Conservation (phyloP, 2,113 vertebrate genomes). For the Stegastes partitus region DNA sequence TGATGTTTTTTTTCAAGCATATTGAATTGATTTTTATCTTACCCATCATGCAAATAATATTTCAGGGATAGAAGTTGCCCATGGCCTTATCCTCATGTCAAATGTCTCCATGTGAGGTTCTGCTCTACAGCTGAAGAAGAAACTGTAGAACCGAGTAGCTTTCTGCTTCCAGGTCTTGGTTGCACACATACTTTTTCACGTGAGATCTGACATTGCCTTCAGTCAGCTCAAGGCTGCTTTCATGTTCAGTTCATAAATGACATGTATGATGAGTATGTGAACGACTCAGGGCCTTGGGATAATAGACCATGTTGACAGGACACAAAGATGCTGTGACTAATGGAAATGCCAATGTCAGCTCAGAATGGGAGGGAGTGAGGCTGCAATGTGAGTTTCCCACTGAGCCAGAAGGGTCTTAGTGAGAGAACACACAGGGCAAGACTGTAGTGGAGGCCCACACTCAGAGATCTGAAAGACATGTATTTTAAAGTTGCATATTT, state of each 20-base stretch:
- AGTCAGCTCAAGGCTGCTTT: not conserved
- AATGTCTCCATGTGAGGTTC: not conserved
- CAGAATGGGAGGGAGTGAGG: not conserved
- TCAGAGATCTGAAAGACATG: too few relatives aligned
- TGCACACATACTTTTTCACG: not conserved
- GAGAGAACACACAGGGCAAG: too few relatives aligned
- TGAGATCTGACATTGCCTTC: conserved; percentile 5
- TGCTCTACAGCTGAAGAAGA: not conserved
- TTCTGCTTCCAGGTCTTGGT: not conserved
- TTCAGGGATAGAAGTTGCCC: too few relatives aligned
- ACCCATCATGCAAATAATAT: too few relatives aligned
- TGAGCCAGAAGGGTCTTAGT: too few relatives aligned
- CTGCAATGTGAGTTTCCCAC: conserved; percentile 16
- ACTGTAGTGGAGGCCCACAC: too few relatives aligned
- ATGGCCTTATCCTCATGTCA: too few relatives aligned
- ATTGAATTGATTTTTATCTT: too few relatives aligned
- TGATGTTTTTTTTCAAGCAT: too few relatives aligned
- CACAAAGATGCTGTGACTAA: conserved; percentile 42
- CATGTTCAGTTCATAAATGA: conserved; percentile 2
- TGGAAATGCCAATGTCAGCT: conserved; percentile 41
- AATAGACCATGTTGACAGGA: conserved; percentile 52
- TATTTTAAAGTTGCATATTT: too few relatives aligned
- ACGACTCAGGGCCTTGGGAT: conserved; percentile 10
- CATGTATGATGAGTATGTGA: not conserved
- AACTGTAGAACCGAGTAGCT: too few relatives aligned